Conservation (phyloP, 2,888 invertebrate genomes). For the Nudaria mundana region DNA sequence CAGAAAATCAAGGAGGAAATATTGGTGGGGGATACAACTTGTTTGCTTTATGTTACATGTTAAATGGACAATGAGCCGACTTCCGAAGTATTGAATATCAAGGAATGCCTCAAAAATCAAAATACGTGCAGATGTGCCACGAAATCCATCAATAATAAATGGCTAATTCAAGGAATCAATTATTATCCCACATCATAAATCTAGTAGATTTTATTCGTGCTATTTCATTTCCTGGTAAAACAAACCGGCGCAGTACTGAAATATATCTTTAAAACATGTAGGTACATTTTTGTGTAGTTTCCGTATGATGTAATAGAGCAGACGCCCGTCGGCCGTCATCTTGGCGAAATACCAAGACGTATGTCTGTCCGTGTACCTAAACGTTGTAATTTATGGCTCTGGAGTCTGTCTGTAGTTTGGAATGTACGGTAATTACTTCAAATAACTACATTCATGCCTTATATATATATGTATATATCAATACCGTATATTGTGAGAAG, state of each 20-base stretch:
- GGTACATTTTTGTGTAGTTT: constrained; percentile 19
- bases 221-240: constrained; percentile 7
- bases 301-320: constrained; percentile 38
- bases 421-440: constrained; percentile 16
- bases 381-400: constrained; percentile 42
- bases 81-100: no score
- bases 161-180: no score
- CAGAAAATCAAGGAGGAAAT: no score
- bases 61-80: no score
- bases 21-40: no score
- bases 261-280: constrained; percentile 15
- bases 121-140: constrained; percentile 11
- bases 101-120: no score
- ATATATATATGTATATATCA: no score
- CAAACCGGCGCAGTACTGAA: constrained; percentile 1
- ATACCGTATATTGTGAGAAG: no score
- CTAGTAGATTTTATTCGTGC: constrained; percentile 10
- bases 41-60: no score
- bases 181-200: no score
- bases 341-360: constrained; percentile 54
- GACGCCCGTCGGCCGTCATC: constrained; percentile 37
- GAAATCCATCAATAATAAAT: constrained; percentile 9
- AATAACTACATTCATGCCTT: constrained; percentile 1
- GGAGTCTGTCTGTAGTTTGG: constrained; percentile 40
- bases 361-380: constrained; percentile 38